Conservation (phyloP, 2,113 vertebrate species). For the Galeopterus variegatus region DNA sequence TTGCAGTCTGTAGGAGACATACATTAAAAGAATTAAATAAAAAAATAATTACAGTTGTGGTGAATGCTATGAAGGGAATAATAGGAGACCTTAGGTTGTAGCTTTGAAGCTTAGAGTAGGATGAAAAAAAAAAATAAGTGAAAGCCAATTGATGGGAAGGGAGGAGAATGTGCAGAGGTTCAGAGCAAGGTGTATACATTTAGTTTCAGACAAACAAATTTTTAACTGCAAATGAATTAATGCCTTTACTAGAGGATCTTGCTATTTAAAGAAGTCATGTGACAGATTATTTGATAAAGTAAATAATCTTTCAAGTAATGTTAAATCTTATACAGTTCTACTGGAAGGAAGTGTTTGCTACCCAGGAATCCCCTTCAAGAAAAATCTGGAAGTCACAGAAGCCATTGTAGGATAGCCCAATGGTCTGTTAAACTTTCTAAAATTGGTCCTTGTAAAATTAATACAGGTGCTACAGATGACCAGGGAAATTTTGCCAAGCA, state of each 20-base stretch:
- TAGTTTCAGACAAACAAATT: not conserved
- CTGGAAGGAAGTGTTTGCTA: constrained; percentile 18
- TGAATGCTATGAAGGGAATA: constrained; percentile 33
- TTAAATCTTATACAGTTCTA: not conserved
- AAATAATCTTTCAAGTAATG: constrained; percentile 51
- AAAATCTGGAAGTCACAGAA: constrained; percentile 55
- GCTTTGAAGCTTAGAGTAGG: constrained; percentile 42
- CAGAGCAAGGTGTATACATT: not conserved
- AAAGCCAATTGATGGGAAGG: not conserved
- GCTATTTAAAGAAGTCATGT: constrained; percentile 60
- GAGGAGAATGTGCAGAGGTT: not conserved
- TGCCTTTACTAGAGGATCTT: constrained; percentile 37
- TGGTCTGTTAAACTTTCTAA: constrained; percentile 42
- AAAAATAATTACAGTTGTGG: constrained; percentile 38
- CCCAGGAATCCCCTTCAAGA: constrained; percentile 1
- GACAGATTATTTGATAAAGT: constrained; percentile 60
- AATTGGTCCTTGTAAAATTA: constrained; percentile 15
- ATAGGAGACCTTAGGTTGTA: constrained; percentile 25
- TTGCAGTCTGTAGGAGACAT: not conserved
- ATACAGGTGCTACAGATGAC: not conserved
- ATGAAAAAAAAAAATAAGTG: not conserved
- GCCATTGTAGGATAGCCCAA: not conserved
- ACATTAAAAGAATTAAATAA: not conserved
- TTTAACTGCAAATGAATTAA: constrained; percentile 47
- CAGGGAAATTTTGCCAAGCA: constrained; percentile 53